Conservation (phyloP, 2,888 invertebrate genomes). For the Polia nebulosa region DNA sequence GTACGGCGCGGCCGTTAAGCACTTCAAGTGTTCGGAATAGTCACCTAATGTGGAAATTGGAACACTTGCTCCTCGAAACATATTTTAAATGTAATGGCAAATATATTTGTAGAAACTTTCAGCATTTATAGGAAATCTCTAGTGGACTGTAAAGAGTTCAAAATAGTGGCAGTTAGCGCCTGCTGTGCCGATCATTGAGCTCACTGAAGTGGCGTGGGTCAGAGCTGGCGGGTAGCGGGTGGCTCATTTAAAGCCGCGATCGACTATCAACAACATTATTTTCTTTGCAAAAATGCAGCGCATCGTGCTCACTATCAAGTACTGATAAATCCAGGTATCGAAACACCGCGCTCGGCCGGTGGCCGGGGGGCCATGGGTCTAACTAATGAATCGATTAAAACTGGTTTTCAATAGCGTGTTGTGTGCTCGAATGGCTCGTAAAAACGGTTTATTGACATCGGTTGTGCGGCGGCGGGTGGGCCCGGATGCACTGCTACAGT, state of each 20-base stretch:
- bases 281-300: neutral
- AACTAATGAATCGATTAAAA: conserved; percentile 47
- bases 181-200: neutral
- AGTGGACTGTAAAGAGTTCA: neutral
- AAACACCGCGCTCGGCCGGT: neutral
- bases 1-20: neutral
- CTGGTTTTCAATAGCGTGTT: conserved; percentile 36
- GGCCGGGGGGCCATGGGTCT: conserved; percentile 14
- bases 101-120: neutral
- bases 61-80: neutral
- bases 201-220: neutral
- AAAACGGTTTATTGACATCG: conserved; percentile 29
- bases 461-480: neutral
- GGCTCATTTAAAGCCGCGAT: neutral
- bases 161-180: neutral
- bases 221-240: neutral
- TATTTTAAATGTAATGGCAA: neutral
- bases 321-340: conserved; percentile 27
- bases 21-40: neutral
- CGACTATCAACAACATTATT: neutral
- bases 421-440: conserved; percentile 12
- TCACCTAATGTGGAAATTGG: neutral
- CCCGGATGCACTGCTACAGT: neutral
- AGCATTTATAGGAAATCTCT: neutral
- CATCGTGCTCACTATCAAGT: neutral